A percentile compares a stretch with the other conserved stretches of the same genome.
phyloP scores from a whole-genome alignment of 2,888 invertebrate genomes.

The Trachelus troglodyta region DNA sequence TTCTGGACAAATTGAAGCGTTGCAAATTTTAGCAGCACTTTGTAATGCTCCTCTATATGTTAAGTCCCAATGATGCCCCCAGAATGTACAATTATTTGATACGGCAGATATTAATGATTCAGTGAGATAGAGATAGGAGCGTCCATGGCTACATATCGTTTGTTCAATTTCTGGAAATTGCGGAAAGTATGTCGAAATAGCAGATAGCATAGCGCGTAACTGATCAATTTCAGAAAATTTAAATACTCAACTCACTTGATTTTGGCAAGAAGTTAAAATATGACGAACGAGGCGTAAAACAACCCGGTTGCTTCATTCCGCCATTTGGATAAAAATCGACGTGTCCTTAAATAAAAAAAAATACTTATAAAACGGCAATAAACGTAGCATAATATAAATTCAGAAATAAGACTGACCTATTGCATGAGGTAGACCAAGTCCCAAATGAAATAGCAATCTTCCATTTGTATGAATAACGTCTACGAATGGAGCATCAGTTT shows the following conservation, averaged over 20 bases:
- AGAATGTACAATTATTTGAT: conserved; percentile 69
- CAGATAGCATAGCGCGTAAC: not conserved
- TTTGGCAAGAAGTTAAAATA: conserved; percentile 61
- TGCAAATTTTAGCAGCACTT: conserved; percentile 64
- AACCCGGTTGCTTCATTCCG: conserved; percentile 76
- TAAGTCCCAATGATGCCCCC: conserved; percentile 70
- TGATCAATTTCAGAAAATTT: not conserved
- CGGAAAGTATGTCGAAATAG: not conserved
- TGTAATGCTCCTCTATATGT: conserved; percentile 67
- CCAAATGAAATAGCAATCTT: conserved; percentile 68
- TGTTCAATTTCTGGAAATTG: conserved; percentile 65
- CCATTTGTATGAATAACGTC: conserved; percentile 76
- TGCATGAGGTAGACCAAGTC: conserved; percentile 72
- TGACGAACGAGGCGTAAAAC: conserved; percentile 62
- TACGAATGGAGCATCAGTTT: conserved; percentile 71
- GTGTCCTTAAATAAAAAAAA: conserved; percentile 65
- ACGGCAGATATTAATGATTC: conserved; percentile 67
- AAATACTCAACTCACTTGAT: conserved; percentile 58
- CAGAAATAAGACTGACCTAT: conserved; percentile 62
- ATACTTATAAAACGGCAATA: not conserved
- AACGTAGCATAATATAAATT: not conserved
- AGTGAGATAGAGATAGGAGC: conserved; percentile 71
- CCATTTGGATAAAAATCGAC: conserved; percentile 79
- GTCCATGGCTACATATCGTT: conserved; percentile 74
- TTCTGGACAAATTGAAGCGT: conserved; percentile 66